Evolutionary conservation across 2,797 vertebrate species (phyloP).

Genomic region (Manis crassicaudata): DNA sequence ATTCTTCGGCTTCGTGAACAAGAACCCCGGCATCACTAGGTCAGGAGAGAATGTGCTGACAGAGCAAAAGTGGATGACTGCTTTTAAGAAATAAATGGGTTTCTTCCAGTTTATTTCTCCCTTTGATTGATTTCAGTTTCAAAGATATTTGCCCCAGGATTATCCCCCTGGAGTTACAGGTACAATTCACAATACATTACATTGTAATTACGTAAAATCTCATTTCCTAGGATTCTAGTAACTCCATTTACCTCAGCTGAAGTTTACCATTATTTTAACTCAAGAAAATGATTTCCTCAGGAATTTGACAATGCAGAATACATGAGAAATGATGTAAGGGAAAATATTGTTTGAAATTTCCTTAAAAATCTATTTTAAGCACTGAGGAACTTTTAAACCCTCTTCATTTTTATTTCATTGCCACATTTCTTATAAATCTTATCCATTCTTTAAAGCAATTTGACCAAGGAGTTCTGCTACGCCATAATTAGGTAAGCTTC

Average conservation of each 20-base stretch:
- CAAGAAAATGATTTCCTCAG: constrained; percentile 9
- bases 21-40: too few relatives aligned
- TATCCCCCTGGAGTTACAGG: too few relatives aligned
- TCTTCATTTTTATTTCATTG: background rate
- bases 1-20: too few relatives aligned
- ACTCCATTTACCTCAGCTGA: background rate
- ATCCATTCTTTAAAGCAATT: background rate
- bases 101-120: too few relatives aligned
- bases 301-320: background rate
- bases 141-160: too few relatives aligned
- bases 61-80: too few relatives aligned
- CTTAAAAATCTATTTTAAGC: background rate
- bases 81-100: too few relatives aligned
- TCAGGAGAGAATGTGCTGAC: too few relatives aligned
- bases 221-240: background rate
- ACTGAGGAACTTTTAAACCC: background rate
- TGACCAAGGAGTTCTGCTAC: background rate
- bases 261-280: background rate
- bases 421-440: background rate
- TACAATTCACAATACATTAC: background rate
- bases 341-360: background rate
- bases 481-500: background rate
- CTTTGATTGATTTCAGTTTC: too few relatives aligned
- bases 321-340: background rate
- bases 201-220: background rate